Base-by-base conservation (phyloP, 2,888 invertebrate species). In the Helobdella robusta region DNA sequence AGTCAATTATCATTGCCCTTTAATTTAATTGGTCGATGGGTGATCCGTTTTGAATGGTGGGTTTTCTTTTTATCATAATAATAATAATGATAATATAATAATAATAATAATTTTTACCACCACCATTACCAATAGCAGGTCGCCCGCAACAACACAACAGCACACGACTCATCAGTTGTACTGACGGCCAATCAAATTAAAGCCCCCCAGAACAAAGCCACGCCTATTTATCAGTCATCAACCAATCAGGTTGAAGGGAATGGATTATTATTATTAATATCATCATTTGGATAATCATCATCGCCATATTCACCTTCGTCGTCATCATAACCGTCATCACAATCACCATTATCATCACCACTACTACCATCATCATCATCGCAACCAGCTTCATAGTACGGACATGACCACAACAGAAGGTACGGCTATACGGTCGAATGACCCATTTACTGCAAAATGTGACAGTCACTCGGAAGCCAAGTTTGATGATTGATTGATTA, bases 371-470 rank as follows among this genome's bases (percentile, higher is more conserved):
- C 15, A 15, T 40, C 15, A 20, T 18, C 6, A 8, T 28, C 32
- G n/a, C 6, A 25, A 54, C 25, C 6, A 25, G 20, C 54, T 18
- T 28, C 56, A 56, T n/a, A 56, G 56, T 28, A 56, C 56, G 56
- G 56, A 56, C 56, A 28, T 28, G 56, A 56, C 56, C n/a, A 28
- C 28, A n/a, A 56, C 20, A n/a, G 56, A 56, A 28, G 56, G 32
- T 28, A n/a, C n/a, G n/a, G 56, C 56, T 2, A 30, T n/a, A 5
- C 20, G 56, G 25, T 56, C 56, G n/a, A 56, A 56, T 28, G 56
- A 56, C 32, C 56, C 56, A 25, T 56, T 56, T 56, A 32, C 56
- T 32, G n/a, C 5, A n/a, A 25, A 32, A 8, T 56, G 56, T 20
- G 56, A 56, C 32, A 56, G 32, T 2, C n/a, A 8, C 18, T 56